Conservation (phyloP, 2,797 vertebrate genomes). For the Columba guinea region DNA sequence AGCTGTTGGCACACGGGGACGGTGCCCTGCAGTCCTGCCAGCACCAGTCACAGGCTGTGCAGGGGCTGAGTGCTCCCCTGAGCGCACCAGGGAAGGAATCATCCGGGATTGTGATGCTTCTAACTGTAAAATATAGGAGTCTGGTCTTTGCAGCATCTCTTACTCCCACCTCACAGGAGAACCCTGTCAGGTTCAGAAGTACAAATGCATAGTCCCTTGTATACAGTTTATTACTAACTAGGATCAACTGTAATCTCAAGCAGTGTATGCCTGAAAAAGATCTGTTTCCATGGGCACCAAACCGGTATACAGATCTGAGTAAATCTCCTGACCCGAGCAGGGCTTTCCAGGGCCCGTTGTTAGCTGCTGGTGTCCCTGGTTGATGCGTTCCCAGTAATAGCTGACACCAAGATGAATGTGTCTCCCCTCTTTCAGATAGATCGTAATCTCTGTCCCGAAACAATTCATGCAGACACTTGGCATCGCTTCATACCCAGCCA, state of each 20-base stretch:
- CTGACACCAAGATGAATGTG: neutral
- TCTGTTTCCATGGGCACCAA: neutral
- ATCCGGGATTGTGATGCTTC: neutral
- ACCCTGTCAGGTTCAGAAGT: neutral
- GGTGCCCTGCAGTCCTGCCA: neutral
- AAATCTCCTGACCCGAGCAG: neutral
- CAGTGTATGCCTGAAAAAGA: neutral
- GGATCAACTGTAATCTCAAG: neutral
- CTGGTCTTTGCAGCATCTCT: neutral
- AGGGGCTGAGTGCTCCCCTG: neutral
- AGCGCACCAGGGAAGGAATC: neutral
- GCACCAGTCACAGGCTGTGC: rapidly evolving
- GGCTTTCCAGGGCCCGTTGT: neutral
- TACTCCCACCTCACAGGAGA: neutral
- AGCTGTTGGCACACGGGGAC: neutral
- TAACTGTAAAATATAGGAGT: neutral
- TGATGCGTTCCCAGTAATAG: neutral
- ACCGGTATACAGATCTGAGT: neutral
- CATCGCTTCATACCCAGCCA: neutral
- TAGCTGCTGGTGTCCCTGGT: neutral
- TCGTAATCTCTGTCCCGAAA: neutral
- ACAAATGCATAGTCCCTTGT: neutral
- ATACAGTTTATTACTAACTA: neutral
- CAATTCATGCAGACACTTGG: neutral
- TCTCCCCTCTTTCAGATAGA: neutral